Evolutionary conservation across 2,888 invertebrate species (phyloP).

Genomic region (Caenorhabditis imperialis): DNA sequence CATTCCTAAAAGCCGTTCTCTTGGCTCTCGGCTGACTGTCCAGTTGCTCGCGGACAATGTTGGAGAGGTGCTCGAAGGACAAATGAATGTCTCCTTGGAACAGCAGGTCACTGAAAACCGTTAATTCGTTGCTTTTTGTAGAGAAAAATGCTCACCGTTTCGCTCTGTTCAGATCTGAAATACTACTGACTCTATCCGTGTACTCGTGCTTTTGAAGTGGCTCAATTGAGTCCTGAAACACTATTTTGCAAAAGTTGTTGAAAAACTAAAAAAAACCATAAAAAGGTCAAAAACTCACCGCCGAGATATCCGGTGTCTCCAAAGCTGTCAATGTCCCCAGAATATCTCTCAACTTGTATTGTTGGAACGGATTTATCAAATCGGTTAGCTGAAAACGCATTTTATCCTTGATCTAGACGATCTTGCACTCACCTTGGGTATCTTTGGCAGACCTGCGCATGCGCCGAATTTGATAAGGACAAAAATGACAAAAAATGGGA

Average conservation of each 20-base stretch:
- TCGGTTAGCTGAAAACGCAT: constrained; percentile 24
- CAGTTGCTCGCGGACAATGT: constrained; percentile 50
- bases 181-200: constrained; percentile 39
- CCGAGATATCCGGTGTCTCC: constrained; percentile 28
- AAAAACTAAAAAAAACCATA: too few relatives aligned
- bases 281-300: constrained; percentile 8
- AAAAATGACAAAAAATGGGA: too few relatives aligned
- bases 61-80: constrained; percentile 44
- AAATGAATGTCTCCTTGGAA: constrained; percentile 59
- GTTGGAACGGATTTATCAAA: constrained; percentile 29
- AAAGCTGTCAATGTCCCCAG: constrained; percentile 26
- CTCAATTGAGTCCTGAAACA: constrained; percentile 17
- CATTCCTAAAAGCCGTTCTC: constrained; percentile 45
- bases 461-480: too few relatives aligned
- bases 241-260: background rate
- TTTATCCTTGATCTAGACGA: background rate
- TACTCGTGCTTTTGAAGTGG: constrained; percentile 26
- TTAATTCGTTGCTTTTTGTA: too few relatives aligned
- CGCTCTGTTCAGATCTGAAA: constrained; percentile 42
- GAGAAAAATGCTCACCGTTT: constrained; percentile 18
- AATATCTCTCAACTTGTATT: constrained; percentile 35
- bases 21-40: constrained; percentile 40
- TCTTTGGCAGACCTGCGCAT: constrained; percentile 13
- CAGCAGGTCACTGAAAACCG: constrained; percentile 49
- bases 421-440: constrained; percentile 21